phyloP scores from a whole-genome alignment of 2,797 vertebrate species.

The Hyperoplus lanceolatus region DNA sequence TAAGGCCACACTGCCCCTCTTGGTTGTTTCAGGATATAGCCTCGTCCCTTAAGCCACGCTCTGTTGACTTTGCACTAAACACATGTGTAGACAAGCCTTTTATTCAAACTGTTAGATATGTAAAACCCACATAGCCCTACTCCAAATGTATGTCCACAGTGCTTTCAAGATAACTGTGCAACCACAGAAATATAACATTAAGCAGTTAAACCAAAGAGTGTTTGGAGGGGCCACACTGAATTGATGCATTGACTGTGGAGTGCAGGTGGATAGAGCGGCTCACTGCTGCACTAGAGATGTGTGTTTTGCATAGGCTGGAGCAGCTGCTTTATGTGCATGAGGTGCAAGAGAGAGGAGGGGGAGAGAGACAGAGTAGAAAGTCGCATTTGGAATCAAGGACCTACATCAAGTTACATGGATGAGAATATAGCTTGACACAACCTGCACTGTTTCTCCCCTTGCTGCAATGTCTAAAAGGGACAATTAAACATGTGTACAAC shows the following conservation, averaged over 20 bases:
- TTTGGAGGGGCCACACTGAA: constrained; percentile 45
- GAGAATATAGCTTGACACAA: not conserved
- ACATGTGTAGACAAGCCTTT: constrained; percentile 5
- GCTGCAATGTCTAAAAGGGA: constrained; percentile 10
- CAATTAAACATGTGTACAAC: constrained; percentile 11
- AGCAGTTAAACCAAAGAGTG: not conserved
- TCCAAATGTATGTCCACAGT: not conserved
- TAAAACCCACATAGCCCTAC: not conserved
- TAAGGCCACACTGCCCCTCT: constrained; percentile 72
- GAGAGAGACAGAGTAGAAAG: constrained; percentile 30
- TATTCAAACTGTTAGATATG: not conserved
- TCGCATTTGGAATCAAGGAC: constrained; percentile 33
- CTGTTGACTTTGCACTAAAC: constrained; percentile 24
- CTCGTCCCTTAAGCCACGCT: constrained; percentile 40
- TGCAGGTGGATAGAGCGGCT: constrained; percentile 70
- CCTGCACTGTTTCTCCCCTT: not conserved
- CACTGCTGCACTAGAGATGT: constrained; percentile 59
- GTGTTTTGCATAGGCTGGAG: constrained; percentile 63
- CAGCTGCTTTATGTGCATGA: constrained; percentile 62
- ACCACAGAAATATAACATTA: constrained; percentile 6
- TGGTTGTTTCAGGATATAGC: constrained; percentile 65
- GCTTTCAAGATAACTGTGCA: not conserved
- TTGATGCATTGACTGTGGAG: constrained; percentile 62
- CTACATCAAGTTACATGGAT: constrained; percentile 17
- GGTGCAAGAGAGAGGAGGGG: constrained; percentile 38